Evolutionary conservation across 2,797 vertebrate species (phyloP).

Genomic region (Danio tinwini): DNA sequence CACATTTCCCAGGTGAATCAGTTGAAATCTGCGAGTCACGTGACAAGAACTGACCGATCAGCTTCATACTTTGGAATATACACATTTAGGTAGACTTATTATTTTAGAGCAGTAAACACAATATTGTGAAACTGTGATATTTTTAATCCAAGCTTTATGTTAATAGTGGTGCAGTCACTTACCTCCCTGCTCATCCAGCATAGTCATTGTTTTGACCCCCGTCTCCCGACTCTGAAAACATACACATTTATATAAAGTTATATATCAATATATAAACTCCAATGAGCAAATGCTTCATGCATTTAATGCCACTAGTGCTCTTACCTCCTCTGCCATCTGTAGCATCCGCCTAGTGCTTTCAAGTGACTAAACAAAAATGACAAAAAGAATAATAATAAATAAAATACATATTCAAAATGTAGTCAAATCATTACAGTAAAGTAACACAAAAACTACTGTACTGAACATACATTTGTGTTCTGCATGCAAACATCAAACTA

Average conservation of each 20-base stretch:
- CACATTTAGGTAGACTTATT: too few species aligned
- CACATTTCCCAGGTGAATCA: too few species aligned
- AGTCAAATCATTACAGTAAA: neutral
- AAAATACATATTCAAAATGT: constrained; percentile 14
- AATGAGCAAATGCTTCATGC: neutral
- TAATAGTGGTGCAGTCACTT: constrained; percentile 60
- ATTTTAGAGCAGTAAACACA: too few species aligned
- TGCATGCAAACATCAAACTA: constrained; percentile 7
- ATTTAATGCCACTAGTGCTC: constrained; percentile 44
- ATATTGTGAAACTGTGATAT: too few species aligned
- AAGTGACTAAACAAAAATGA: constrained; percentile 83
- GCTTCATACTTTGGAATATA: too few species aligned
- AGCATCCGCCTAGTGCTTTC: constrained; percentile 97
- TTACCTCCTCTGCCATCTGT: constrained; percentile 94
- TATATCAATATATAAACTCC: neutral
- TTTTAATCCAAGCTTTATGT: too few species aligned
- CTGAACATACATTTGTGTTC: constrained; percentile 1
- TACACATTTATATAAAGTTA: neutral
- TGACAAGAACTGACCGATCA: too few species aligned
- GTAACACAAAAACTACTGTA: neutral
- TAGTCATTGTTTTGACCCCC: constrained; percentile 90
- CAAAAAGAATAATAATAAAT: neutral
- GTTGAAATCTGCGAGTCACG: too few species aligned
- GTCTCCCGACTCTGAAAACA: constrained; percentile 85
- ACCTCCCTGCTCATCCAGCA: constrained; percentile 97